phyloP scores from a whole-genome alignment of 92 coral and sea anemone genomes.

The Pocillopora grandis region DNA sequence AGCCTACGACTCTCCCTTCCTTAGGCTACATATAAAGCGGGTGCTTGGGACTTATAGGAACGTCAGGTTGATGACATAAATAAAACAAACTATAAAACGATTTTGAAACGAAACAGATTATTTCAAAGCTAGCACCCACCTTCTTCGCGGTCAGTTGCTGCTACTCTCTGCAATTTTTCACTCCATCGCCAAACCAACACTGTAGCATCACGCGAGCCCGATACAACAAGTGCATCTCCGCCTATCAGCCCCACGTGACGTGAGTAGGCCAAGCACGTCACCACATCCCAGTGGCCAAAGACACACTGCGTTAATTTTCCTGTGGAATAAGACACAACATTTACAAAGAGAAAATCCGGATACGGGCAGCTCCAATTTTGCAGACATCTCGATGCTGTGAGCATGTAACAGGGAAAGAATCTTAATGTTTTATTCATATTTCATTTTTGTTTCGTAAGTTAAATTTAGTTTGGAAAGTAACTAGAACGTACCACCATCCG shows the following conservation, averaged over 20 bases:
- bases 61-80: neutral
- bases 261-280: constrained; percentile 94
- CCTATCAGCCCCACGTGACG: constrained; percentile 86
- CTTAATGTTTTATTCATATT: neutral
- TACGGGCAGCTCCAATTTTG: neutral
- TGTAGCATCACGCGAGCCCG: constrained; percentile 99
- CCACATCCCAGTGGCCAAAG: constrained; percentile 98
- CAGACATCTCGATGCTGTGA: neutral
- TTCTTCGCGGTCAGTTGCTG: constrained; percentile 65
- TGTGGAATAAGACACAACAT: constrained; percentile 1
- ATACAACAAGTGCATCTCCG: constrained; percentile 83
- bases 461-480: too few relatives aligned
- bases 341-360: too few relatives aligned
- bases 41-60: neutral
- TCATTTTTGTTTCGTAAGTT: neutral
- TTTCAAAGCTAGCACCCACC: constrained; percentile 53
- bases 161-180: constrained; percentile 76
- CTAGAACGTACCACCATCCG: constrained; percentile 66
- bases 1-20: too few relatives aligned
- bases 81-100: neutral
- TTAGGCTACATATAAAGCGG: too few relatives aligned
- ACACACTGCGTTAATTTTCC: constrained; percentile 96
- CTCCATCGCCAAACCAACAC: constrained; percentile 98
- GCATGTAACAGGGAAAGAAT: neutral
- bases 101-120: neutral